Evolutionary conservation across 1,140 invertebrate genomes (phyloP).

Genomic region (Aricia agestis): DNA sequence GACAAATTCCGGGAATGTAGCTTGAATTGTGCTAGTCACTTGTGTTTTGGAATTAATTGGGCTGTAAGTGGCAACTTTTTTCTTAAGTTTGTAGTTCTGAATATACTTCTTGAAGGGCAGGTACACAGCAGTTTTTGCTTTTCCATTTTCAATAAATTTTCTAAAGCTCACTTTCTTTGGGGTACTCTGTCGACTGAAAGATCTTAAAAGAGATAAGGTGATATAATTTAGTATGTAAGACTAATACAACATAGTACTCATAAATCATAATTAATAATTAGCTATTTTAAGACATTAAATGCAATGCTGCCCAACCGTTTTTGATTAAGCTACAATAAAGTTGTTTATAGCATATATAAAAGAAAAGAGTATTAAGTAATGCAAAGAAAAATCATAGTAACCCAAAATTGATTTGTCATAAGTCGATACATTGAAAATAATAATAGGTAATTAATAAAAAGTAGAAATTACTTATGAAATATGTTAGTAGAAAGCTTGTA

Average conservation of each 20-base stretch:
- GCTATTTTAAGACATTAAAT: too few species aligned
- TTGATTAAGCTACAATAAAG: too few species aligned
- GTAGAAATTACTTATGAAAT: conserved; percentile 37
- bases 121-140: conserved; percentile 61
- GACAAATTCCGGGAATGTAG: conserved; percentile 46
- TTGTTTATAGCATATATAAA: too few species aligned
- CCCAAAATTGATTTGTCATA: too few species aligned
- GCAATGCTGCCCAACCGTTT: too few species aligned
- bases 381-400: too few species aligned
- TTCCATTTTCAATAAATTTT: conserved; percentile 64
- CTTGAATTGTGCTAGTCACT: conserved; percentile 51
- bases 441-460: neutral
- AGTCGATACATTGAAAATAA: neutral
- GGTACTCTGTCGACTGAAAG: conserved; percentile 62
- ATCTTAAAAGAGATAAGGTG: conserved; percentile 37
- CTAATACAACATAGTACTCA: neutral
- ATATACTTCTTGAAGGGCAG: conserved; percentile 60
- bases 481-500: conserved; percentile 46
- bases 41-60: conserved; percentile 59
- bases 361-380: too few species aligned
- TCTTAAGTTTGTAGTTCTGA: conserved; percentile 60
- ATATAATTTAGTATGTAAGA: neutral
- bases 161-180: conserved; percentile 67
- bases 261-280: too few species aligned
- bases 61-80: conserved; percentile 50